Evolutionary conservation across 2,888 invertebrate species (phyloP).

Genomic region (Xylophagus ater): DNA sequence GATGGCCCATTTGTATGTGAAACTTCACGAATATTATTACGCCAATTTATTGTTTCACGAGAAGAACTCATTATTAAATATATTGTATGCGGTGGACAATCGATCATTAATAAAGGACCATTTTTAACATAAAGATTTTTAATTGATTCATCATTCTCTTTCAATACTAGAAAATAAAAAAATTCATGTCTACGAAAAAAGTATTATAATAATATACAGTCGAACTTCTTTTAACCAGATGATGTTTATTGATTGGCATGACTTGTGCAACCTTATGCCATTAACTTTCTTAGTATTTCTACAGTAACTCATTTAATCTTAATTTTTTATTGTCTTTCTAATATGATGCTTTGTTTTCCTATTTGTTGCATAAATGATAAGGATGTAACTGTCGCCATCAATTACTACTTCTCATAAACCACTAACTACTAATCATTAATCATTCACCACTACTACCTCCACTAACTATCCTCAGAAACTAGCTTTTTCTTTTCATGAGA

Average conservation of each 20-base stretch:
- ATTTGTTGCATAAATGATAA: no score
- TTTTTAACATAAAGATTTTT: slow-evolving; percentile 45
- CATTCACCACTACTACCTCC: no score
- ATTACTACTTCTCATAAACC: no score
- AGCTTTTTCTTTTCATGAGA: background rate
- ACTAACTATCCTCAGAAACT: no score
- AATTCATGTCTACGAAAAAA: background rate
- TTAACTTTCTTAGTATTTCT: no score
- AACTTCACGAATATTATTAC: slow-evolving; percentile 59
- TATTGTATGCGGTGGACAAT: slow-evolving; percentile 54
- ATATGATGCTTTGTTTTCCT: no score
- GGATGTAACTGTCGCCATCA: no score
- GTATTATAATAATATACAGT: background rate
- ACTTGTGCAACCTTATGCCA: no score
- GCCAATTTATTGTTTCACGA: slow-evolving; percentile 66
- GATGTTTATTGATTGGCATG: slow-evolving; percentile 2
- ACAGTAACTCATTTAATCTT: no score
- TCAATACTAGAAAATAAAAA: slow-evolving; percentile 42
- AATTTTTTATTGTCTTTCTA: no score
- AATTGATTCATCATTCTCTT: slow-evolving; percentile 50
- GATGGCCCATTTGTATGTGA: slow-evolving; percentile 69
- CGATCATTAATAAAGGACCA: slow-evolving; percentile 54
- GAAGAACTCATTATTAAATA: slow-evolving; percentile 62
- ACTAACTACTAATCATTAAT: no score
- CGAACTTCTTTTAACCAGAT: no score